These are phyloP conservation scores for Heliocidaris tuberculata DNA, from an alignment of 35 echinoderm and acorn worm species.

Conservation along the genomic window DNA sequence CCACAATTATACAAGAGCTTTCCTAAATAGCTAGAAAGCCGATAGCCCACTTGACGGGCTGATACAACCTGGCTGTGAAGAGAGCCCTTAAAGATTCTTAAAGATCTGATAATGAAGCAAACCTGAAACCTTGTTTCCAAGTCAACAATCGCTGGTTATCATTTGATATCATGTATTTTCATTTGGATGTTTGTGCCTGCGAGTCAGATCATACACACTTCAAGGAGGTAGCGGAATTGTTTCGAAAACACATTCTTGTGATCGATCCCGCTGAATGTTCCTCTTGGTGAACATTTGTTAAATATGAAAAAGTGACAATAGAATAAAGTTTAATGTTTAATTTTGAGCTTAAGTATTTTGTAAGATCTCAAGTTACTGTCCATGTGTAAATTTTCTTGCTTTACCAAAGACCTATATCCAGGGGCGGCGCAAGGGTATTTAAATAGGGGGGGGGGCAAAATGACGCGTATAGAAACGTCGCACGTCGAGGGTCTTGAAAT, in stretches of 20 bases:
- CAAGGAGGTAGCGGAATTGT: background rate
- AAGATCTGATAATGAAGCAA: conserved; percentile 4
- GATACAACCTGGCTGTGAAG: background rate
- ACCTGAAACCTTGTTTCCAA: conserved; percentile 2
- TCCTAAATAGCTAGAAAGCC: background rate
- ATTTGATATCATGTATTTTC: background rate
- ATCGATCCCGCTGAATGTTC: too few species aligned
- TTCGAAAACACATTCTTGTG: background rate
- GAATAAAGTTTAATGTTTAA: too few species aligned
- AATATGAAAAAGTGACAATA: too few species aligned
- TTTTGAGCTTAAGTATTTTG: too few species aligned
- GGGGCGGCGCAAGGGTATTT: too few species aligned
- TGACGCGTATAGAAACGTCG: too few species aligned
- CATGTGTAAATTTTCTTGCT: too few species aligned
- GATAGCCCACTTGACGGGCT: background rate
- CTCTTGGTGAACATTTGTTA: too few species aligned
- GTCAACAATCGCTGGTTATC: background rate
- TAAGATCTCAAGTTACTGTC: too few species aligned
- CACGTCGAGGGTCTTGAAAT: too few species aligned
- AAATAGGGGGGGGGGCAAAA: too few species aligned
- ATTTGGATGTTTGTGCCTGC: background rate
- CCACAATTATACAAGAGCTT: conserved; percentile 10
- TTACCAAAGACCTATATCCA: too few species aligned
- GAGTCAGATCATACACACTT: background rate
- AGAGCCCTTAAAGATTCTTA: background rate